Base-by-base conservation (phyloP, 2,888 invertebrate genomes). In the Euzetes globulus region DNA sequence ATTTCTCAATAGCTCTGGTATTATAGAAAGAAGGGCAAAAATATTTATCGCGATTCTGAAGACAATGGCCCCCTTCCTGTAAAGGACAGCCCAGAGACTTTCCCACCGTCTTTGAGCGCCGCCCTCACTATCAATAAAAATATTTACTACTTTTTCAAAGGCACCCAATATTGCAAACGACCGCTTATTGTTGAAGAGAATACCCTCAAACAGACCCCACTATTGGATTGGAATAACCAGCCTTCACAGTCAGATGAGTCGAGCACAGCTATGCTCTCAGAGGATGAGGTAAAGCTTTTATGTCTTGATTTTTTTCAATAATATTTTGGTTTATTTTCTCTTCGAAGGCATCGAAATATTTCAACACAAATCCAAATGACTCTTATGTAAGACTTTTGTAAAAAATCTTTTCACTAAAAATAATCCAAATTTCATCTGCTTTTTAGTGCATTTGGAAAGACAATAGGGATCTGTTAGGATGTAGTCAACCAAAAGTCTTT, bases 371-470 rank as follows among this genome's bases (percentile, higher is more conserved):
- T 25, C n/a, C 13, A 15, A 47, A 70, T 5, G 70, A 70, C 5
- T 45, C 70, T 11, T 0, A 70, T 19, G 70, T 45, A 70, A 70
- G 70, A 33, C 33, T 27, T 63, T 33, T 33, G 6, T 63, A n/a
- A 22, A 29, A 27, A 58, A 58, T 13, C 11, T 58, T 25, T 58
- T 27, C 29, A 7, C 9, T n/a, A 13, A 4, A 4, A 50, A 7
- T 50, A 50, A 50, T 15, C 13, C n/a, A n/a, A n/a, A n/a, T n/a
- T 58, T 58, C 3, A 58, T 58, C 22, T 41, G 6, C 11, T 41
- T 22, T 22, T n/a, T 17, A 70, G 70, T 70, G 70, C 19, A 45
- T 70, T 70, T 70, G 70, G 70, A 70, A 27, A 70, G 70, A 70
- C 45, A 70, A 70, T 27, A 41, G 25, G 15, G 70, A 70, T 9